Evolutionary conservation across 1,140 invertebrate species (phyloP).

Genomic region (Caenorhabditis remanei): DNA sequence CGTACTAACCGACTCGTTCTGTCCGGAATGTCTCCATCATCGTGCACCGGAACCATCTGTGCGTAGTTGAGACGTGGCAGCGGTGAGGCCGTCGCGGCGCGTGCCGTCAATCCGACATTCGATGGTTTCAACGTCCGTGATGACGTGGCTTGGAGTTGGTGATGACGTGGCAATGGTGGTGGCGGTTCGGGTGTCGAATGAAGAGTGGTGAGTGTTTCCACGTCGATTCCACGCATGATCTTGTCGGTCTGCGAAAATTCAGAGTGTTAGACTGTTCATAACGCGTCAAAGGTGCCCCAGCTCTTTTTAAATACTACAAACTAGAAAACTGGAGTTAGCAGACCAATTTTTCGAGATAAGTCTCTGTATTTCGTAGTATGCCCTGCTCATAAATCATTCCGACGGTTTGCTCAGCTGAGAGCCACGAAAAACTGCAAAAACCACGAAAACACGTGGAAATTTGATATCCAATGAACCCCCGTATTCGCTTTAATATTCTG

Average conservation of each 20-base stretch:
- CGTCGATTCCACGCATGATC: constrained; percentile 47
- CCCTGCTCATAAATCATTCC: too few species aligned
- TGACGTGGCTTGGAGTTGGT: neutral
- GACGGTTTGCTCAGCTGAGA: neutral
- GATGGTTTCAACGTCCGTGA: constrained; percentile 5
- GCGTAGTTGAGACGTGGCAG: constrained; percentile 36
- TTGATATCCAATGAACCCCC: neutral
- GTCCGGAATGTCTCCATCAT: constrained; percentile 10
- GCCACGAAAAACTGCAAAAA: neutral
- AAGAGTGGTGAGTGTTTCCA: neutral
- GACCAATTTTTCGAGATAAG: too few species aligned
- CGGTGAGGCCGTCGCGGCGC: constrained; percentile 4
- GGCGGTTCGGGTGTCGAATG: neutral
- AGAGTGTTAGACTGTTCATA: too few species aligned
- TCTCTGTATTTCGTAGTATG: too few species aligned
- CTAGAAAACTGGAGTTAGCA: too few species aligned
- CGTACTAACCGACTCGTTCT: constrained; percentile 1
- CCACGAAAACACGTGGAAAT: constrained; percentile 26
- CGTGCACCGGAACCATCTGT: constrained; percentile 14
- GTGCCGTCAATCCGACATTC: neutral
- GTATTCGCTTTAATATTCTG: too few species aligned
- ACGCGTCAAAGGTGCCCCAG: neutral
- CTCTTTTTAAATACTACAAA: too few species aligned
- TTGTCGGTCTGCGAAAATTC: constrained; percentile 7
- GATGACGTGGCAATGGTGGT: constrained; percentile 38